These are phyloP conservation scores for Drosophila testacea DNA, from an alignment of 2,888 invertebrate species.

Conservation along the genomic window DNA sequence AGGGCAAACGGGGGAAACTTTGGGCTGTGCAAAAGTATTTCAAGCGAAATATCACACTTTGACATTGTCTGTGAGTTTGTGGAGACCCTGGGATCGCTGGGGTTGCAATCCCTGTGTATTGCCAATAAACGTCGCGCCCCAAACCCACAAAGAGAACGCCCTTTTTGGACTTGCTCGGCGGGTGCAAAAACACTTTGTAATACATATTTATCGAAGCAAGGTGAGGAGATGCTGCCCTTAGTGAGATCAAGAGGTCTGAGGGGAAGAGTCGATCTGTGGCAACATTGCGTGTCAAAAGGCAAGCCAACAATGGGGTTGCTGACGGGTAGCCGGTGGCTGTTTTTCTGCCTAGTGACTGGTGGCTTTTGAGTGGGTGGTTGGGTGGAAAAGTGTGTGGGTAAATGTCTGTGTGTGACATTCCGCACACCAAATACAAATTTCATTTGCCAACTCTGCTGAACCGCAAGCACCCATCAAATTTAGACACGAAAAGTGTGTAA, in stretches of 20 bases:
- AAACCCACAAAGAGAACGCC: slow-evolving; percentile 67
- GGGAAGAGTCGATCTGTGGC: slow-evolving; percentile 44
- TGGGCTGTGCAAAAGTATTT: slow-evolving; percentile 78
- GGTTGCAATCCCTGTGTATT: slow-evolving; percentile 61
- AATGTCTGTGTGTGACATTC: slow-evolving; percentile 85
- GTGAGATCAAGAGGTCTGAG: slow-evolving; percentile 1
- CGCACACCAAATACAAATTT: slow-evolving; percentile 84
- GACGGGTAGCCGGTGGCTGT: slow-evolving; percentile 24
- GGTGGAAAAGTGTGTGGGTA: slow-evolving; percentile 21
- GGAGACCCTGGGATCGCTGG: slow-evolving; percentile 18
- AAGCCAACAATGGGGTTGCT: slow-evolving; percentile 55
- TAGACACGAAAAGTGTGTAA: slow-evolving; percentile 76
- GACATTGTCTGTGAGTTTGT: slow-evolving; percentile 71
- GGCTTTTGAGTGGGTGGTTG: slow-evolving; percentile 23
- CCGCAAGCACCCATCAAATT: slow-evolving; percentile 60
- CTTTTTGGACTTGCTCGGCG: slow-evolving; percentile 58
- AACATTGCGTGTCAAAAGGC: slow-evolving; percentile 58
- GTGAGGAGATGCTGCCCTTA: slow-evolving; percentile 36
- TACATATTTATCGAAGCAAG: slow-evolving; percentile 62
- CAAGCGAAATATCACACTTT: slow-evolving; percentile 84
- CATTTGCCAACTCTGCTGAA: slow-evolving; percentile 79
- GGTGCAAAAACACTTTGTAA: slow-evolving; percentile 80
- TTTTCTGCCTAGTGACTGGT: slow-evolving; percentile 32
- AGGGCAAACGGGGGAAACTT: not conserved
- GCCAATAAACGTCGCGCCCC: slow-evolving; percentile 78